These are phyloP conservation scores for Epinotia ramella DNA, from an alignment of 2,888 invertebrate species.

Conservation along the genomic window DNA sequence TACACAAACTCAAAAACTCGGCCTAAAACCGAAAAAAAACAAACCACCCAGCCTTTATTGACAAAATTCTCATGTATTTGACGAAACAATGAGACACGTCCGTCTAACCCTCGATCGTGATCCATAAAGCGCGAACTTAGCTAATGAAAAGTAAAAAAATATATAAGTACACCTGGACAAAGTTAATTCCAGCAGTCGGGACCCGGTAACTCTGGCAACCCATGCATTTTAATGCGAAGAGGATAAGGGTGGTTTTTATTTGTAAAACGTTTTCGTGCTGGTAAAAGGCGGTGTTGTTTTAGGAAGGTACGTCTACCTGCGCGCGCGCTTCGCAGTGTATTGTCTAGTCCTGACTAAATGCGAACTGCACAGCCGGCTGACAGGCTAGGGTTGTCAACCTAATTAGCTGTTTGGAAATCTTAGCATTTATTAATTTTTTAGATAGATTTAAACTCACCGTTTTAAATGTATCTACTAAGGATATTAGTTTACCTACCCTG, in stretches of 20 bases:
- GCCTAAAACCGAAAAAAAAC: slow-evolving; percentile 56
- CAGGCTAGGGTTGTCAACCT: slow-evolving; percentile 70
- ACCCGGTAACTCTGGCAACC: background rate
- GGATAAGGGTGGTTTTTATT: slow-evolving; percentile 52
- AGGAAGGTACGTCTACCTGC: slow-evolving; percentile 74
- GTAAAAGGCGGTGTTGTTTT: slow-evolving; percentile 34
- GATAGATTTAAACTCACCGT: background rate
- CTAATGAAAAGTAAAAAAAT: slow-evolving; percentile 82
- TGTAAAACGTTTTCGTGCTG: background rate
- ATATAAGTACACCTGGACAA: slow-evolving; percentile 73
- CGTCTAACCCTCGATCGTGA: slow-evolving; percentile 79
- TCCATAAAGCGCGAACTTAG: slow-evolving; percentile 83
- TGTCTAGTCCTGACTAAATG: slow-evolving; percentile 76
- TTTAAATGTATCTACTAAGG: no score
- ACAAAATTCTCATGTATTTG: slow-evolving; percentile 80
- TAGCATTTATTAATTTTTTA: background rate
- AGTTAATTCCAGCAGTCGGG: slow-evolving; percentile 47
- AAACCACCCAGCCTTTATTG: slow-evolving; percentile 78
- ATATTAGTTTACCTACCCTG: no score
- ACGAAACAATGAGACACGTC: slow-evolving; percentile 82
- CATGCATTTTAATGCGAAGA: background rate
- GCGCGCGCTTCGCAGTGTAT: slow-evolving; percentile 74
- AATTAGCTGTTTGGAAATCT: slow-evolving; percentile 5
- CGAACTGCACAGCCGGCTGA: slow-evolving; percentile 78
- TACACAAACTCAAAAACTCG: slow-evolving; percentile 48